Percentiles rank a stretch among this genome's conserved stretches.
Conservation (phyloP, 2,113 vertebrate species). For the Rostratula benghalensis region DNA sequence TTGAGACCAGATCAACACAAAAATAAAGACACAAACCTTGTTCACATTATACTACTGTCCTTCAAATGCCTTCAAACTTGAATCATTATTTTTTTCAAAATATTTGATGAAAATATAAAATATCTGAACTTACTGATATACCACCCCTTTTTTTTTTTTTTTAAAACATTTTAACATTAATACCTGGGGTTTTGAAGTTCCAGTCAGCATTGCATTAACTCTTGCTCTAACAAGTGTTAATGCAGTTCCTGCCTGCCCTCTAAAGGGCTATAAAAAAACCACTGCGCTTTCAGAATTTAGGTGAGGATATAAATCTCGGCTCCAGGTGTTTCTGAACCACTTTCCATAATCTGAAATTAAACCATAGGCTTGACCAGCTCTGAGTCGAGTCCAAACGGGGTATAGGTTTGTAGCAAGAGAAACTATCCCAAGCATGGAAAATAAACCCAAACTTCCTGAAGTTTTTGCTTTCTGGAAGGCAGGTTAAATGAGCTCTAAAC, state of each 20-base stretch:
- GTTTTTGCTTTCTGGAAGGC: conserved; percentile 69
- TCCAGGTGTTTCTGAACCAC: conserved; percentile 79
- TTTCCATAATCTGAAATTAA: conserved; percentile 67
- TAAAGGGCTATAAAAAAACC: conserved; percentile 72
- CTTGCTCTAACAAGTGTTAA: conserved; percentile 76
- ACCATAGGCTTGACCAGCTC: conserved; percentile 44
- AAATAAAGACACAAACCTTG: background rate
- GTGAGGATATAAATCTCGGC: conserved; percentile 73
- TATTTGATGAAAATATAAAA: background rate
- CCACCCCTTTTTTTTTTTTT: background rate
- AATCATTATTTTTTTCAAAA: background rate
- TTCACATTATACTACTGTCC: background rate
- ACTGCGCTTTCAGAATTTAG: conserved; percentile 72
- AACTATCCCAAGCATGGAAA: conserved; percentile 60
- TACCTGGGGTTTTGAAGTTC: conserved; percentile 55
- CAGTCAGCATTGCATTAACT: conserved; percentile 72
- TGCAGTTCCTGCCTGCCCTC: conserved; percentile 79
- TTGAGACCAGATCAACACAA: background rate
- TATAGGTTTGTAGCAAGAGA: conserved; percentile 55
- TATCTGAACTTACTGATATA: background rate
- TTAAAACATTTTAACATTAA: conserved; percentile 45
- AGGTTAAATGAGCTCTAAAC: conserved; percentile 67
- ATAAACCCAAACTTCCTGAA: conserved; percentile 68
- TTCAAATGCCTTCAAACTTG: background rate
- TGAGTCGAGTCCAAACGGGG: conserved; percentile 45